These are phyloP conservation scores for Hemicentrotus pulcherrimus DNA, from an alignment of 35 echinoderm and acorn worm species.

Conservation along the genomic window DNA sequence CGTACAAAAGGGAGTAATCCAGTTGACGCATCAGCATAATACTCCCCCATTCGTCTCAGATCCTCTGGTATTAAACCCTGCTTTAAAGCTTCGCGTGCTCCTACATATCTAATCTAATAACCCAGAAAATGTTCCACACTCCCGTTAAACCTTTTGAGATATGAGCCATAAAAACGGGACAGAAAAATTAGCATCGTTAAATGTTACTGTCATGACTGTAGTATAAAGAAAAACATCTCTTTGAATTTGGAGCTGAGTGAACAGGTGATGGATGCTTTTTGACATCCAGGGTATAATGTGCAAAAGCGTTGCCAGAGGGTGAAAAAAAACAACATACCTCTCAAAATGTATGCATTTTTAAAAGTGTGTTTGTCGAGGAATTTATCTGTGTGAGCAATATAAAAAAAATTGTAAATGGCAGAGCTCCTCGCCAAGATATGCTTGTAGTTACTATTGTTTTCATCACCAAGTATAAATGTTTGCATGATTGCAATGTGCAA, in stretches of 20 bases:
- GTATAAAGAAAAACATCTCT: not conserved
- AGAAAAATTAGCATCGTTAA: not conserved
- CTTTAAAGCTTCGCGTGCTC: not conserved
- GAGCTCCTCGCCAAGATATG: not conserved
- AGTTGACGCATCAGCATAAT: not conserved
- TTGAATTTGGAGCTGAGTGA: not conserved
- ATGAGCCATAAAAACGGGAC: not conserved
- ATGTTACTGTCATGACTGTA: not conserved
- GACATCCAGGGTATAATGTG: not conserved
- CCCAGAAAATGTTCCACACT: not conserved
- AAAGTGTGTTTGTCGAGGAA: too few species aligned
- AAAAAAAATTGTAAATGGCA: too few species aligned
- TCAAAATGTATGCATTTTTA: too few species aligned
- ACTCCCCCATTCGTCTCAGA: not conserved
- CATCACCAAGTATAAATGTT: not conserved
- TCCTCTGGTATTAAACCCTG: not conserved
- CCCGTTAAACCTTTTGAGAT: not conserved
- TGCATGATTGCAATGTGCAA: not conserved
- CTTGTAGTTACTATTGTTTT: not conserved
- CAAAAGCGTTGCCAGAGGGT: not conserved
- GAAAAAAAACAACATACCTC: too few species aligned
- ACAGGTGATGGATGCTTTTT: not conserved
- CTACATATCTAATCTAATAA: not conserved
- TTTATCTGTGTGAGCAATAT: too few species aligned
- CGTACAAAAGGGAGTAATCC: not conserved